These are phyloP conservation scores for Hippoglossus stenolepis DNA, from an alignment of 2,113 vertebrate species.

Conservation along the genomic window DNA sequence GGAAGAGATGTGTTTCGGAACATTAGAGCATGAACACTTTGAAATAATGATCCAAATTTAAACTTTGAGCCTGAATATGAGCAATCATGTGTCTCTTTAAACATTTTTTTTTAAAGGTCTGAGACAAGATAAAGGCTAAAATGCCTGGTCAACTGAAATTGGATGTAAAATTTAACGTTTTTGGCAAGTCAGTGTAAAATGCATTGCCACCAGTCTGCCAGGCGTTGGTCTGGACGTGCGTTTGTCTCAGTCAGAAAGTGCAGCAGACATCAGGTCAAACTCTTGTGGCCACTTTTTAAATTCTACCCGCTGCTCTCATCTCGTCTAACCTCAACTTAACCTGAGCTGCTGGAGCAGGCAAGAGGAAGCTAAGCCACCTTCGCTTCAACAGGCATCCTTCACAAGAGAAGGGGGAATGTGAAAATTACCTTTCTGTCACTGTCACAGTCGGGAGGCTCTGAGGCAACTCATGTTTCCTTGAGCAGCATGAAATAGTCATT, in stretches of 20 bases:
- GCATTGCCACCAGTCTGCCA: background rate
- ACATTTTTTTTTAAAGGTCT: too few relatives aligned
- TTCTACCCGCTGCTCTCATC: conserved; percentile 30
- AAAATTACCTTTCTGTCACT: conserved; percentile 31
- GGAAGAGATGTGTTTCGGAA: too few relatives aligned
- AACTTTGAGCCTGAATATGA: too few relatives aligned
- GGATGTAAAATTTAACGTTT: too few relatives aligned
- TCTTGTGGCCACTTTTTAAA: conserved; percentile 2
- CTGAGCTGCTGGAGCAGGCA: conserved; percentile 43
- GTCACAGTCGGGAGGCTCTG: conserved; percentile 22
- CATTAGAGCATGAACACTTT: too few relatives aligned
- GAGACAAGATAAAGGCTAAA: too few relatives aligned
- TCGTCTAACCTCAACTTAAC: conserved; percentile 59
- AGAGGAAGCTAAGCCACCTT: conserved; percentile 30
- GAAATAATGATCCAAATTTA: too few relatives aligned
- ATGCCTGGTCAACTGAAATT: too few relatives aligned
- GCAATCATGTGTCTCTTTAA: too few relatives aligned
- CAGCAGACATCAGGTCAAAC: background rate
- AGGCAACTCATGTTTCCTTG: conserved; percentile 5
- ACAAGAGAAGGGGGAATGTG: conserved; percentile 23
- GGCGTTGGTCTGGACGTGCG: background rate
- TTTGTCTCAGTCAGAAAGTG: background rate
- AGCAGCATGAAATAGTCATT: background rate
- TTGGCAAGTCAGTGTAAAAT: too few relatives aligned
- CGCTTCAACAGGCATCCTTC: conserved; percentile 31